These are phyloP conservation scores for Haliclona indistincta DNA, from an alignment of 37 sponge, comb jelly and placozoan species.

Conservation along the genomic window DNA sequence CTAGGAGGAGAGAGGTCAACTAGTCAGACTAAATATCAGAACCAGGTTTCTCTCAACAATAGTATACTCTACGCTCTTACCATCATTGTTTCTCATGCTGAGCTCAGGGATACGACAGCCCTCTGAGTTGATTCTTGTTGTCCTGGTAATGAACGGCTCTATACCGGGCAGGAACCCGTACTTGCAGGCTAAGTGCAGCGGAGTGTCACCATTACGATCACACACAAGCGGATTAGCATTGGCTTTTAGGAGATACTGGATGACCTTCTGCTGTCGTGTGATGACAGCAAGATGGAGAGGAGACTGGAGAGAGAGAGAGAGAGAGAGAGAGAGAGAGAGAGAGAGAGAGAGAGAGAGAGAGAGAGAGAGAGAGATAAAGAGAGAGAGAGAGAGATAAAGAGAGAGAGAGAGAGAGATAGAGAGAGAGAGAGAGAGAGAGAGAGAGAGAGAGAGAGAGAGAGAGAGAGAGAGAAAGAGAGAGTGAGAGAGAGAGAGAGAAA, in stretches of 20 bases:
- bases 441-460: conserved; percentile 2
- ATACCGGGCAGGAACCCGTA: conserved; percentile 65
- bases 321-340: no score
- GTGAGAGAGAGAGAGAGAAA: conserved; percentile 21
- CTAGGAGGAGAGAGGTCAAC: no score
- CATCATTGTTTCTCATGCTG: conserved; percentile 53
- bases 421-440: no score
- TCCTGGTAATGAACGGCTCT: conserved; percentile 43
- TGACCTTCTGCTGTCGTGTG: conserved; percentile 78
- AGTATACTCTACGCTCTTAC: conserved; percentile 24
- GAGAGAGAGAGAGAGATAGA: no score
- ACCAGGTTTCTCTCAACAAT: background rate
- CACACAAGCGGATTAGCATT: conserved; percentile 69
- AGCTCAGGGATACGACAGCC: conserved; percentile 73
- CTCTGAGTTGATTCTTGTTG: conserved; percentile 51
- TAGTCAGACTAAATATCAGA: background rate
- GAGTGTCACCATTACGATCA: conserved; percentile 90
- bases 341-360: no score
- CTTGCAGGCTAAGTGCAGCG: conserved; percentile 79
- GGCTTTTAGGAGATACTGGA: conserved; percentile 71
- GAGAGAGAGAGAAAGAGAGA: conserved; percentile 16
- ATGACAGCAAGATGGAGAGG: conserved; percentile 86
- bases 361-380: no score
- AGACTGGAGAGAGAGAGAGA: conserved; percentile 41
- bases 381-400: no score